A percentile compares a stretch with the other conserved stretches of the same genome.
These are phyloP conservation scores for Ochotona curzoniae DNA, from an alignment of 2,113 vertebrate genomes.

Conservation along the genomic window DNA sequence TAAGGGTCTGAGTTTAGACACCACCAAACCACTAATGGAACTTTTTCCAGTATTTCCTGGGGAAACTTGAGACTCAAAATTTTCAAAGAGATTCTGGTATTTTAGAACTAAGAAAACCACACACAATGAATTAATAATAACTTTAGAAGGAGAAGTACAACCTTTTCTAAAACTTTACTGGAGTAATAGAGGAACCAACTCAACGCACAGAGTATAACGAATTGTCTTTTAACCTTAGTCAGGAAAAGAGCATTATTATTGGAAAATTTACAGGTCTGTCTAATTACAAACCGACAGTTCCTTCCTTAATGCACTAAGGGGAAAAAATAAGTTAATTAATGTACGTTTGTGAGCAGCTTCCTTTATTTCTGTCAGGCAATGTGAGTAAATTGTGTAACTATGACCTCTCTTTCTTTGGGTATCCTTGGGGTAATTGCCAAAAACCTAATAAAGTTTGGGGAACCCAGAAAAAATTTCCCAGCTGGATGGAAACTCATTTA, in stretches of 20 bases:
- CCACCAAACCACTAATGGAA: background rate
- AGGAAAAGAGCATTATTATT: conserved; percentile 32
- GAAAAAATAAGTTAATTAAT: conserved; percentile 50
- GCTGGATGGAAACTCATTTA: background rate
- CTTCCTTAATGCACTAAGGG: conserved; percentile 38
- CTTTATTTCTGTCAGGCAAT: conserved; percentile 27
- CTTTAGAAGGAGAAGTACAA: background rate
- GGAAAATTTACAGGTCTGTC: conserved; percentile 45
- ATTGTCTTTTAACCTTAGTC: background rate
- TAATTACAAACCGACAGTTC: conserved; percentile 51
- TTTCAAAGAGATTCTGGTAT: conserved; percentile 19
- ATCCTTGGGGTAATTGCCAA: conserved; percentile 38
- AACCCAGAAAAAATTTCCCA: background rate
- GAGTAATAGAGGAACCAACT: background rate
- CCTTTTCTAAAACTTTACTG: background rate
- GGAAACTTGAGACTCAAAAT: conserved; percentile 36
- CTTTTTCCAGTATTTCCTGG: conserved; percentile 41
- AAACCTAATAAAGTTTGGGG: conserved; percentile 40
- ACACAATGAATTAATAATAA: conserved; percentile 37
- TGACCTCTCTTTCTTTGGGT: conserved; percentile 9
- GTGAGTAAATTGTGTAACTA: background rate
- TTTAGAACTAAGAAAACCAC: conserved; percentile 15
- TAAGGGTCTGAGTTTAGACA: background rate
- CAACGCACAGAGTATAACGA: background rate
- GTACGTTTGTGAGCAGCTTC: background rate